Conservation (phyloP, 2,113 vertebrate species). For the Paramormyrops kingsleyae region DNA sequence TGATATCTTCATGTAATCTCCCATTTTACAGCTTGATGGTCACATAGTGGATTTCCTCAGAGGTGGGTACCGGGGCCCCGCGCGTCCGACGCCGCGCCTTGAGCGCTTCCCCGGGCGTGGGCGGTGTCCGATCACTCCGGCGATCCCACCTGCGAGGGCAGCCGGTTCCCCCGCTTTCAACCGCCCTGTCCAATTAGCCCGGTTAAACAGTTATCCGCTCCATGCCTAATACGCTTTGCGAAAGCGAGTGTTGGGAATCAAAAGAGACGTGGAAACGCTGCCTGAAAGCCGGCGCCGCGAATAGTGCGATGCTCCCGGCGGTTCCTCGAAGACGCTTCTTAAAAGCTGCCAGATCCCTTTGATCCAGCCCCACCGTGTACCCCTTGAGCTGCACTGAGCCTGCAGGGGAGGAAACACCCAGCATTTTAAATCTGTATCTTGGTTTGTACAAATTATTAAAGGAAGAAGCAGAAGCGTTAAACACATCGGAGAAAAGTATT, state of each 20-base stretch:
- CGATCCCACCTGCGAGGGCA: background rate
- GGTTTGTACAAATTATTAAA: background rate
- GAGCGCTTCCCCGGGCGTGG: background rate
- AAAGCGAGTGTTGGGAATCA: background rate
- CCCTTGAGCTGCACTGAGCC: background rate
- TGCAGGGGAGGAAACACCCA: background rate
- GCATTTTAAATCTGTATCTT: background rate
- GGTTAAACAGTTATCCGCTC: background rate
- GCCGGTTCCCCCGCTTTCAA: slow-evolving; percentile 33
- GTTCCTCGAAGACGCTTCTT: background rate
- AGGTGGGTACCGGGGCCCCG: background rate
- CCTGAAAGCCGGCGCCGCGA: background rate
- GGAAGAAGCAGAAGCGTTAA: background rate
- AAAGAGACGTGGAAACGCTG: background rate
- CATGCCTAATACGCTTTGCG: background rate
- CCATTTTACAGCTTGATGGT: slow-evolving; percentile 7
- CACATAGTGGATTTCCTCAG: background rate
- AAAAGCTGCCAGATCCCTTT: background rate
- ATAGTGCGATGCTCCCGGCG: background rate
- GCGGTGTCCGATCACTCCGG: background rate
- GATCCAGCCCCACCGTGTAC: background rate
- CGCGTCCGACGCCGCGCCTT: background rate
- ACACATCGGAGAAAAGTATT: background rate
- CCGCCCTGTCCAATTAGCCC: background rate
- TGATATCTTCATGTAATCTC: background rate